Evolutionary conservation across 2,888 invertebrate species (phyloP).

Genomic region (Lamproptera curius): DNA sequence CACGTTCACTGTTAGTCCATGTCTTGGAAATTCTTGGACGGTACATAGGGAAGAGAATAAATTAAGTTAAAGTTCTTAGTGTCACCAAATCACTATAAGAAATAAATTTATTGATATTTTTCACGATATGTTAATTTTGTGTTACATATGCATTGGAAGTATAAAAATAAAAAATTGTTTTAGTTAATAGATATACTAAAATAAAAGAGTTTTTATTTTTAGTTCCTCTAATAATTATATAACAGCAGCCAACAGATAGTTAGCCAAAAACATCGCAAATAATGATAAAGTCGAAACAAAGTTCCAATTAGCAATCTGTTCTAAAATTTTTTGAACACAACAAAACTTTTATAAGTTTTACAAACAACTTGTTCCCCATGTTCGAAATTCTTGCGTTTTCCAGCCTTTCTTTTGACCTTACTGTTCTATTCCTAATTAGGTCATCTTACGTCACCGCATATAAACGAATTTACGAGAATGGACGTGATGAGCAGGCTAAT

Average conservation of each 20-base stretch:
- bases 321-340: constrained; percentile 20
- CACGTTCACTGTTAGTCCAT: constrained; percentile 56
- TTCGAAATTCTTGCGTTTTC: constrained; percentile 36
- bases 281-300: no score
- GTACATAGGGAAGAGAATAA: constrained; percentile 28
- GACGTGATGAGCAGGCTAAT: constrained; percentile 50
- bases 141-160: no score
- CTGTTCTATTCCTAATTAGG: constrained; percentile 36
- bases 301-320: constrained; percentile 5
- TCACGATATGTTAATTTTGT: no score
- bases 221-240: no score
- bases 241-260: no score
- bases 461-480: constrained; percentile 44
- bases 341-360: constrained; percentile 31
- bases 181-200: no score
- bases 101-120: no score
- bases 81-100: no score
- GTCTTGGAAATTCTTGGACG: constrained; percentile 52
- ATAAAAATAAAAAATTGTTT: no score
- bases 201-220: no score
- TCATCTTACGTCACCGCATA: constrained; percentile 57
- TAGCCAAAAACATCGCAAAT: no score
- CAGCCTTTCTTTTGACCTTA: constrained; percentile 27
- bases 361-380: constrained; percentile 34
- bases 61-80: no score